A percentile compares a stretch with the other conserved stretches of the same genome.
These are phyloP conservation scores for Drosophila cognata DNA, from an alignment of 2,888 invertebrate genomes.

Conservation along the genomic window DNA sequence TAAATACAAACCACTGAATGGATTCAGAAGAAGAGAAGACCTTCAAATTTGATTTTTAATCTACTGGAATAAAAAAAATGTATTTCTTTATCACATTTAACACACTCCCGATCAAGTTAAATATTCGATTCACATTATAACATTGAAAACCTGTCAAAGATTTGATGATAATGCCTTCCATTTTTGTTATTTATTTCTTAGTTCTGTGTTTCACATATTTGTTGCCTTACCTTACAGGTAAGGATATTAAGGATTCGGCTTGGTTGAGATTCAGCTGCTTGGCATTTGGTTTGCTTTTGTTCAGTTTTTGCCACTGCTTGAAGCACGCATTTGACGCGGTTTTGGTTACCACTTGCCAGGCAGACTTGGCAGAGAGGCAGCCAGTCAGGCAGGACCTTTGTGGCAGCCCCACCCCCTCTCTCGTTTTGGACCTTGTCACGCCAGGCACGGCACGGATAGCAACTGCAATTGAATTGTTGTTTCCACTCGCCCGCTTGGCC, in stretches of 20 bases:
- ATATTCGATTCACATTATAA: too few species aligned
- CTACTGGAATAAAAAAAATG: too few species aligned
- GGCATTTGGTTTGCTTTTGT: conserved; percentile 33
- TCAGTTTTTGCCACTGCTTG: conserved; percentile 34
- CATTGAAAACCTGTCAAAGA: too few species aligned
- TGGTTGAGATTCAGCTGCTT: conserved; percentile 12
- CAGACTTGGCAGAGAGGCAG: neutral
- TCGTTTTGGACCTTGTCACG: conserved; percentile 72
- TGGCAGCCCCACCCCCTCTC: conserved; percentile 25
- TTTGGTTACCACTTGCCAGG: conserved; percentile 15
- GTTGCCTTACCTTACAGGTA: neutral
- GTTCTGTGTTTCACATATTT: neutral
- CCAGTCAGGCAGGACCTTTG: conserved; percentile 1
- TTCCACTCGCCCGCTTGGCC: conserved; percentile 29
- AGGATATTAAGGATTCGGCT: conserved; percentile 10
- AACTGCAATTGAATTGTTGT: conserved; percentile 80
- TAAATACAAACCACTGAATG: neutral
- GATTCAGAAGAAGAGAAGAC: neutral
- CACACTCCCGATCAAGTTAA: too few species aligned
- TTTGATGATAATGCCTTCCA: neutral
- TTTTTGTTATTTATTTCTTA: neutral
- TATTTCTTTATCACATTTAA: too few species aligned
- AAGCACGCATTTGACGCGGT: conserved; percentile 60
- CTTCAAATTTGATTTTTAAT: neutral
- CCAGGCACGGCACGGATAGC: conserved; percentile 74